Evolutionary conservation across 2,888 invertebrate species (phyloP).

Genomic region (Cantharis lateralis): DNA sequence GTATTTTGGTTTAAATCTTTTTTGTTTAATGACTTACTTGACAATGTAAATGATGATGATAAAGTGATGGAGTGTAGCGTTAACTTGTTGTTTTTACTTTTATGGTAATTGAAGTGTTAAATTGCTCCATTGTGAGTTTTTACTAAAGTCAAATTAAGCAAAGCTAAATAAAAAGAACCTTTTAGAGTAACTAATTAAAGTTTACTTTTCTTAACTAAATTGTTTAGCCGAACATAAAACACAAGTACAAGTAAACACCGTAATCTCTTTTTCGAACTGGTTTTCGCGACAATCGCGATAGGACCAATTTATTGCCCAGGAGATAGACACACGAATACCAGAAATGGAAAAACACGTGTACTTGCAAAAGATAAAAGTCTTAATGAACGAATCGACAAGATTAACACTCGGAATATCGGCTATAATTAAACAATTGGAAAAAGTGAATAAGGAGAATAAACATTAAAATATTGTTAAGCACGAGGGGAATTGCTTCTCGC

Average conservation of each 20-base stretch:
- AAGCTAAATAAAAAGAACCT: neutral
- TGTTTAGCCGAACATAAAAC: neutral
- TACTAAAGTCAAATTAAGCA: neutral
- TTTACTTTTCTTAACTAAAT: neutral
- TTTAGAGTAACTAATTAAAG: neutral
- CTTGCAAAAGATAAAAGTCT: slow-evolving; percentile 48
- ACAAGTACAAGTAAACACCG: slow-evolving; percentile 14
- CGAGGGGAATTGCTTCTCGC: neutral
- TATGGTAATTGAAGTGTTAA: neutral
- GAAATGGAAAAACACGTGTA: slow-evolving; percentile 53
- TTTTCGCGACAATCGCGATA: slow-evolving; percentile 51
- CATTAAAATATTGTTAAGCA: neutral
- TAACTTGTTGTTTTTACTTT: neutral
- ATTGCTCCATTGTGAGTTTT: neutral
- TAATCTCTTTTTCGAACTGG: slow-evolving; percentile 46
- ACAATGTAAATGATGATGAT: neutral
- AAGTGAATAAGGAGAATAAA: neutral
- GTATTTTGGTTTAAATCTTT: neutral
- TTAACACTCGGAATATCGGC: slow-evolving; percentile 40
- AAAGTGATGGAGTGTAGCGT: neutral
- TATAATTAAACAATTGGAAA: neutral
- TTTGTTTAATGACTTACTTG: neutral
- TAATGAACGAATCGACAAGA: slow-evolving; percentile 51
- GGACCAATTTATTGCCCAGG: slow-evolving; percentile 48
- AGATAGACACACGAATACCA: slow-evolving; percentile 44